A percentile compares a stretch with the other conserved stretches of the same genome.
Conservation (phyloP, 2,113 vertebrate species). For the Cavia aperea region DNA sequence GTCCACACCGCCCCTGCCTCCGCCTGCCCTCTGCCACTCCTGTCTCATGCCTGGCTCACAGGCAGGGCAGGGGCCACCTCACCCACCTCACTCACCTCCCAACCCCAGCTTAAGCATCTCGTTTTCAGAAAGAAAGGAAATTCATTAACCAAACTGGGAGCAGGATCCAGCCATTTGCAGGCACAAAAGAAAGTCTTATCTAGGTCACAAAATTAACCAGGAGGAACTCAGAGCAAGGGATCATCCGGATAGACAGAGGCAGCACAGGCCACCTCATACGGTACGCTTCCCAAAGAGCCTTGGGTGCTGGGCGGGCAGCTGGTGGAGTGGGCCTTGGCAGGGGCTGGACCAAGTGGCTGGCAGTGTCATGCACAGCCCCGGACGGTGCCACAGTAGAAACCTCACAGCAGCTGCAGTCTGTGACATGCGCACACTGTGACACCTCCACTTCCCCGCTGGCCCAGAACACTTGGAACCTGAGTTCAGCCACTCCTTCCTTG, state of each 20-base stretch:
- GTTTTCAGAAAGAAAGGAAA: slow-evolving; percentile 35
- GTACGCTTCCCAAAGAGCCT: background rate
- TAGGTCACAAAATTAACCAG: background rate
- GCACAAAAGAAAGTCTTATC: background rate
- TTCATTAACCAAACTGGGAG: slow-evolving; percentile 17
- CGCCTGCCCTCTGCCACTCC: accelerated
- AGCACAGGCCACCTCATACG: accelerated
- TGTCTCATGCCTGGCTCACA: accelerated
- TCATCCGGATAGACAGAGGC: background rate
- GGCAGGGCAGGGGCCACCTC: accelerated
- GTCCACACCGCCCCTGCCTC: background rate
- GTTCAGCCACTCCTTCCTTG: background rate
- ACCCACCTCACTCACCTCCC: background rate
- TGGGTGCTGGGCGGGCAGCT: background rate
- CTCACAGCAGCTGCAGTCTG: accelerated
- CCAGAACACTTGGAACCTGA: background rate
- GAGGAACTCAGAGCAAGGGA: background rate
- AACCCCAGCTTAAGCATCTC: background rate
- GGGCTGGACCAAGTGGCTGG: accelerated
- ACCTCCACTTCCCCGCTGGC: background rate
- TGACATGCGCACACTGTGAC: background rate
- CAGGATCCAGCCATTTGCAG: background rate
- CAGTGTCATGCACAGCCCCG: background rate
- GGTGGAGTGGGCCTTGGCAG: accelerated
- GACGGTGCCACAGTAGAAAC: accelerated